Conservation (phyloP, 2,797 vertebrate genomes). For the Oryzias dopingdopingensis region DNA sequence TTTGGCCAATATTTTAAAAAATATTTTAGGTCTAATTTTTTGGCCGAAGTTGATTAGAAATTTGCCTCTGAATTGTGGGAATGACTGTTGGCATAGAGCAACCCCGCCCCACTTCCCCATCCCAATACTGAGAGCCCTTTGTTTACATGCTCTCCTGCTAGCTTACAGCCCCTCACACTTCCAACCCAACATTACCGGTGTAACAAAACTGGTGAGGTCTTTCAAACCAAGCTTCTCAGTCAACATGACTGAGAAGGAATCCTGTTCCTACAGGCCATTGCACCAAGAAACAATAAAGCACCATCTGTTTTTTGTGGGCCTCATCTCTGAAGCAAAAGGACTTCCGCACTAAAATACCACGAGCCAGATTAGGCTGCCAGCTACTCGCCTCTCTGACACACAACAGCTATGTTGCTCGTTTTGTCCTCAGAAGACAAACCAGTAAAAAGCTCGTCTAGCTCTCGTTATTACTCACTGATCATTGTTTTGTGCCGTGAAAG, state of each 20-base stretch:
- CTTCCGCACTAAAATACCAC: conserved; percentile 70
- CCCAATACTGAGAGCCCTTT: too few species aligned
- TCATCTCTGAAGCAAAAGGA: conserved; percentile 49
- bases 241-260: conserved; percentile 44
- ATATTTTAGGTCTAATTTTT: too few species aligned
- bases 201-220: background rate
- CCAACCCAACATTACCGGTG: too few species aligned
- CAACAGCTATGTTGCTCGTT: conserved; percentile 24
- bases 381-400: conserved; percentile 44
- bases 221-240: conserved; percentile 11
- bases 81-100: conserved; percentile 16
- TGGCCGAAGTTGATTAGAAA: too few species aligned
- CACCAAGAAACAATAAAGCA: conserved; percentile 66
- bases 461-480: conserved; percentile 24
- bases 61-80: background rate
- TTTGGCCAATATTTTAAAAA: too few species aligned
- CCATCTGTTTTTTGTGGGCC: conserved; percentile 61
- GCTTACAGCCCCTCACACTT: too few species aligned
- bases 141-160: too few species aligned
- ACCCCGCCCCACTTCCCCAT: too few species aligned
- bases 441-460: conserved; percentile 25
- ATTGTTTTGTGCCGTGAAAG: conserved; percentile 29
- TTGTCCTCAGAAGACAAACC: conserved; percentile 35
- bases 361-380: conserved; percentile 71
- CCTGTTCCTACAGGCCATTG: conserved; percentile 40